Percentiles rank a stretch among this genome's conserved stretches.
These are phyloP conservation scores for Pelecanus crispus DNA, from an alignment of 2,113 vertebrate genomes.

Conservation along the genomic window DNA sequence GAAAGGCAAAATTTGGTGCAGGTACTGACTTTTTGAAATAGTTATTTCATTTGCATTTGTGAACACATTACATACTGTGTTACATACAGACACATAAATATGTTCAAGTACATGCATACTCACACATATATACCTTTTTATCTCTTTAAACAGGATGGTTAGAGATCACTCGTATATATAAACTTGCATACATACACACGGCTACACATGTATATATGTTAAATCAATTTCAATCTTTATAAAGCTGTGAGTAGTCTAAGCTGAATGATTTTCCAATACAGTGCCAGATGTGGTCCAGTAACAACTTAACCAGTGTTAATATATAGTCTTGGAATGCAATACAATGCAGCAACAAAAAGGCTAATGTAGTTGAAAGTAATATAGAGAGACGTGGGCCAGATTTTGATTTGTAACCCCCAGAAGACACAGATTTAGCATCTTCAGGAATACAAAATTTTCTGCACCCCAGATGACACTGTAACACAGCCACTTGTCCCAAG, in stretches of 20 bases:
- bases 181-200: neutral
- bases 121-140: neutral
- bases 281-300: neutral
- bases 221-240: neutral
- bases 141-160: neutral
- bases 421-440: neutral
- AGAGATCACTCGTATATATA: neutral
- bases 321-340: neutral
- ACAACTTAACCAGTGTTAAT: neutral
- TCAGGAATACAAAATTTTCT: neutral
- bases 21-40: neutral
- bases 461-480: neutral
- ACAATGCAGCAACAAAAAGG: neutral
- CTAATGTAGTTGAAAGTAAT: neutral
- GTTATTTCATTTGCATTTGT: neutral
- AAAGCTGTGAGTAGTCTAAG: neutral
- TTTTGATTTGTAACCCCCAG: neutral
- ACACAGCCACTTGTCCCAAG: neutral
- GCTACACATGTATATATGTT: neutral
- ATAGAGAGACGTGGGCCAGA: neutral
- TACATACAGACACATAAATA: neutral
- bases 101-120: neutral
- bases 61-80: neutral
- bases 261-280: neutral
- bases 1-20: neutral